Evolutionary conservation across 2,113 vertebrate genomes (phyloP), one percentile per base, ranked within the genome.

Genomic region (Melanostigma gelatinosum): DNA sequence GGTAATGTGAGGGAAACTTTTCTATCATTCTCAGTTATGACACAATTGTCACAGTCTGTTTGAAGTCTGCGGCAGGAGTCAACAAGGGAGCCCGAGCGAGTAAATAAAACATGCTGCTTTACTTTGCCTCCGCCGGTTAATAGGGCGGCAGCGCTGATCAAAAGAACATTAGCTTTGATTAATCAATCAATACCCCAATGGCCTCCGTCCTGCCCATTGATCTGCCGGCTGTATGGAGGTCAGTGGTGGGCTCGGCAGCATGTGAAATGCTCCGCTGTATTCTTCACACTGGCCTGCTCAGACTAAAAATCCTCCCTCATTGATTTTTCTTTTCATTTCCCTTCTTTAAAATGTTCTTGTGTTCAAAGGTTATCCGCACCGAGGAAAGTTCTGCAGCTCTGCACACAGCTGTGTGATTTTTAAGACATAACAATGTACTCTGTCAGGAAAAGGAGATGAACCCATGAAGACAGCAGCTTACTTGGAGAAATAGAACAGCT

Each of bases 81-180:
- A 73, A 71, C 79, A 7, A 69, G 83, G 88, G 77, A 82, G 57
- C 78, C 77, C 0, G 44, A 74, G 50, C 9, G 38, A 88, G 87
- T 93, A 92, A 92, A 93, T 93, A 93, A 92, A 94, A 91, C 87
- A 90, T 83, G 72, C 63, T 38, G 77, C 75, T 90, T 89, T 82
- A 65, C 77, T 77, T 83, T 58, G 75, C 82, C 85, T 63, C 57
- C 12, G 50, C 79, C 52, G 67, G 80, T 93, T 86, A 86, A 92
- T 86, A 75, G 88, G 82, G 81, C 83, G 74, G 82, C 72, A 18
- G 64, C 9, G 65, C 81, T 85, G 91, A 93, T 93, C 93, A 94
- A 92, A 93, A 90, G 88, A 86, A 90, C 83, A 90, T 91, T 90
- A 85, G 88, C 91, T 92, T 93, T 93, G 88, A 94, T 94, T 89